These are phyloP conservation scores for Chelonoidis abingdonii DNA, from an alignment of 2,113 vertebrate species.

Conservation along the genomic window DNA sequence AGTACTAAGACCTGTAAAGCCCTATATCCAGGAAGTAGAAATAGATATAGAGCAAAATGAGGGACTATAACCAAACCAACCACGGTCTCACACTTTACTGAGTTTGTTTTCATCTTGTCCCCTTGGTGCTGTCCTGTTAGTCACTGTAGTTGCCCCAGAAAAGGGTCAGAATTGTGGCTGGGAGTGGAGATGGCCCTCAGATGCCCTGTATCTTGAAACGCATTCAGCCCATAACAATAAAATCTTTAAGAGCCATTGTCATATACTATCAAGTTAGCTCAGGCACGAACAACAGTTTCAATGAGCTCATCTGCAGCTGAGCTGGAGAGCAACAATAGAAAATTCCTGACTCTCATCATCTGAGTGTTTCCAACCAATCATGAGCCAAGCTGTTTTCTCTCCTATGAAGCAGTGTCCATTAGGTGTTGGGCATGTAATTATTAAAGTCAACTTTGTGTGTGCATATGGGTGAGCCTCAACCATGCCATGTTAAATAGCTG, in stretches of 20 bases:
- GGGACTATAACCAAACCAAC: background rate
- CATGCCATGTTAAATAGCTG: background rate
- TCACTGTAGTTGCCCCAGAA: background rate
- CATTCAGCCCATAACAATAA: background rate
- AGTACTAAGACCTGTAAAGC: background rate
- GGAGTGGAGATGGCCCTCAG: background rate
- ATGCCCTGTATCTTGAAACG: background rate
- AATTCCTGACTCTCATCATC: background rate
- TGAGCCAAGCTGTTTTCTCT: background rate
- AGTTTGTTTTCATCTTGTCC: background rate
- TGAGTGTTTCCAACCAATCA: background rate
- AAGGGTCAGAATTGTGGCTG: accelerated
- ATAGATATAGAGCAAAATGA: background rate
- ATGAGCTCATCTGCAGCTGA: constrained; percentile 39
- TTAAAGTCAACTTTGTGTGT: background rate
- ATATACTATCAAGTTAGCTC: background rate
- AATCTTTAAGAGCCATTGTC: background rate
- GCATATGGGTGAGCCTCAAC: background rate
- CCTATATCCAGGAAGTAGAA: background rate
- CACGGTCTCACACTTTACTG: background rate
- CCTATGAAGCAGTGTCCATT: accelerated
- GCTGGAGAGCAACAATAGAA: constrained; percentile 11
- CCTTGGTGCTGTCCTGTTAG: background rate
- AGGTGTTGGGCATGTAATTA: background rate
- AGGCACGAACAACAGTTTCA: constrained; percentile 40